A percentile compares a stretch with the other conserved stretches of the same genome.
These are phyloP conservation scores for Syrrhaptes paradoxus DNA, from an alignment of 2,113 vertebrate genomes.

Conservation along the genomic window DNA sequence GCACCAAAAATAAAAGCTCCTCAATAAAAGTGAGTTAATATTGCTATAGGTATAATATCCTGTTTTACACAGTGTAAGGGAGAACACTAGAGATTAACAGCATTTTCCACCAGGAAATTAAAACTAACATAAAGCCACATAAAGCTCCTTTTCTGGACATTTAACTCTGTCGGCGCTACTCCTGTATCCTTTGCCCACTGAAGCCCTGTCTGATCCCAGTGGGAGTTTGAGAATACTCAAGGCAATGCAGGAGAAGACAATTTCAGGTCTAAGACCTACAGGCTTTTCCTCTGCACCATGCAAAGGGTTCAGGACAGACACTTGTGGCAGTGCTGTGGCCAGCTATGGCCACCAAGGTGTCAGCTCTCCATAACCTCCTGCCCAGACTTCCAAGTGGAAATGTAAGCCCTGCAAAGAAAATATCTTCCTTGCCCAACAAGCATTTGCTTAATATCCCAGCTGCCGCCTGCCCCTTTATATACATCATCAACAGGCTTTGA, in stretches of 20 bases:
- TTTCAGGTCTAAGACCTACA: neutral
- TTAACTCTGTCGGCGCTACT: constrained; percentile 43
- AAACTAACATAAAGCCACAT: constrained; percentile 54
- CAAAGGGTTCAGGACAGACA: neutral
- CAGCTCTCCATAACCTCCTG: neutral
- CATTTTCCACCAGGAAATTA: constrained; percentile 68
- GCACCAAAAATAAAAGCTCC: constrained; percentile 42
- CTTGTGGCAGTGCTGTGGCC: neutral
- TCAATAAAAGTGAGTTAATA: constrained; percentile 49
- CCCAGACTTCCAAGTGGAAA: neutral
- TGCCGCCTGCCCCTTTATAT: neutral
- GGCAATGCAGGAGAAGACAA: neutral
- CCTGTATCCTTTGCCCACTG: neutral
- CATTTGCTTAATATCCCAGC: neutral
- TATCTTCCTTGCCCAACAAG: neutral
- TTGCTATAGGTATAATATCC: constrained; percentile 54
- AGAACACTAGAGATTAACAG: constrained; percentile 49
- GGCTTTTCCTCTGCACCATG: neutral
- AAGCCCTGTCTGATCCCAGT: neutral
- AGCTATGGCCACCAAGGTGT: neutral
- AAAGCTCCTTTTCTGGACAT: constrained; percentile 1
- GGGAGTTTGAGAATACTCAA: neutral
- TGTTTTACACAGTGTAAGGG: constrained; percentile 32
- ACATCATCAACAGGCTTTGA: neutral
- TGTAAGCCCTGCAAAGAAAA: neutral